Evolutionary conservation across 2,888 invertebrate genomes (phyloP).

Genomic region (Trichogramma dendrolimi): DNA sequence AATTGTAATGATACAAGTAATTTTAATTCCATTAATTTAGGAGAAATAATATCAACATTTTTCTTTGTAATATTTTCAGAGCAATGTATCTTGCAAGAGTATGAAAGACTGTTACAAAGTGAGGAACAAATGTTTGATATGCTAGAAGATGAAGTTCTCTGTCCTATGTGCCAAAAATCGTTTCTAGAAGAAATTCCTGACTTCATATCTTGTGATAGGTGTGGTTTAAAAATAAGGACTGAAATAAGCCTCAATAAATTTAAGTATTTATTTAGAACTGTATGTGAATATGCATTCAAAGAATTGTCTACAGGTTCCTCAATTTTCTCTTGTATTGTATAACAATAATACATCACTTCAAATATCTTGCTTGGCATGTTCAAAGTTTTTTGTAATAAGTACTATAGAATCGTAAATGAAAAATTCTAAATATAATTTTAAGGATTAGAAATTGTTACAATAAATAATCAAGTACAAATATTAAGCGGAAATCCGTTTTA

Average conservation of each 20-base stretch:
- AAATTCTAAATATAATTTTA: background rate
- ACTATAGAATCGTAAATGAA: slow-evolving; percentile 4
- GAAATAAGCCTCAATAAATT: slow-evolving; percentile 35
- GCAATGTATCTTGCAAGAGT: slow-evolving; percentile 46
- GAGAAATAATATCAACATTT: background rate
- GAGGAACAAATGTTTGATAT: slow-evolving; percentile 41
- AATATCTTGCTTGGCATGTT: slow-evolving; percentile 40
- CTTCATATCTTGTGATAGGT: slow-evolving; percentile 39
- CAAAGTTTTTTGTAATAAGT: slow-evolving; percentile 11
- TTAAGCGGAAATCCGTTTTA: no score
- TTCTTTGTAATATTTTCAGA: slow-evolving; percentile 33
- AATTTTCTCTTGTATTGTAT: slow-evolving; percentile 42
- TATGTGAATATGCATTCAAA: slow-evolving; percentile 38
- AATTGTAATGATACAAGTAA: no score
- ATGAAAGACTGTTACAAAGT: slow-evolving; percentile 41
- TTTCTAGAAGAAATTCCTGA: slow-evolving; percentile 33
- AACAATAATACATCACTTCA: slow-evolving; percentile 34
- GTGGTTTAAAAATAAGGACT: slow-evolving; percentile 38
- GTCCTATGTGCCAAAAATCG: slow-evolving; percentile 49
- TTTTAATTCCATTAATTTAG: background rate
- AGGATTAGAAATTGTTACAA: slow-evolving; percentile 1
- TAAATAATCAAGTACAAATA: no score
- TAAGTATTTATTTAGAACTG: slow-evolving; percentile 34
- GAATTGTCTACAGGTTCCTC: slow-evolving; percentile 36
- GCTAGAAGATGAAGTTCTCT: slow-evolving; percentile 40